Evolutionary conservation across 2,113 vertebrate species (phyloP).

Genomic region (Oceanites oceanicus): DNA sequence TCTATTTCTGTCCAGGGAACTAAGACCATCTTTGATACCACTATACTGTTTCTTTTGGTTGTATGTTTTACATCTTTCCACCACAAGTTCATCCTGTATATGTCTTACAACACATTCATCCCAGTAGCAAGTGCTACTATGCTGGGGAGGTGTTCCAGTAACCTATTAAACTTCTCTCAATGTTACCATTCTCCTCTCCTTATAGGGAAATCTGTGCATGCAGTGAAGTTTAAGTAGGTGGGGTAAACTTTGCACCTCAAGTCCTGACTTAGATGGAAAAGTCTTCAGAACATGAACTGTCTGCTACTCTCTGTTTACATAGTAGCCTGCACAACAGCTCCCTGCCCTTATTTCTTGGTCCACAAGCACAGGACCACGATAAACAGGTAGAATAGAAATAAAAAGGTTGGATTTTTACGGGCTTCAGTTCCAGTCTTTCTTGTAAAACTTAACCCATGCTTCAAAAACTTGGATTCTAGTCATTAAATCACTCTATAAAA

Average conservation of each 20-base stretch:
- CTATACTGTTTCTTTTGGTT: neutral
- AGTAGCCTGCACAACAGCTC: neutral
- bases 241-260: neutral
- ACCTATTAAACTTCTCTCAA: neutral
- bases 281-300: neutral
- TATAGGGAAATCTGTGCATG: neutral
- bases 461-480: neutral
- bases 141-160: neutral
- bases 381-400: neutral
- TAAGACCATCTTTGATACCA: neutral
- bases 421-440: neutral
- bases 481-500: neutral
- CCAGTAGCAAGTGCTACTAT: neutral
- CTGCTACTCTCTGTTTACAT: neutral
- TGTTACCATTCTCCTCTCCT: neutral
- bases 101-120: neutral
- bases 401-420: neutral
- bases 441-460: neutral
- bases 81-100: fast-evolving
- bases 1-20: neutral
- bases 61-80: neutral
- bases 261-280: neutral
- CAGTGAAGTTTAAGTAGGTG: neutral
- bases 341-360: neutral
- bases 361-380: neutral